Base-by-base conservation (phyloP, 2,113 vertebrate species). In the Cheilinus undulatus region DNA sequence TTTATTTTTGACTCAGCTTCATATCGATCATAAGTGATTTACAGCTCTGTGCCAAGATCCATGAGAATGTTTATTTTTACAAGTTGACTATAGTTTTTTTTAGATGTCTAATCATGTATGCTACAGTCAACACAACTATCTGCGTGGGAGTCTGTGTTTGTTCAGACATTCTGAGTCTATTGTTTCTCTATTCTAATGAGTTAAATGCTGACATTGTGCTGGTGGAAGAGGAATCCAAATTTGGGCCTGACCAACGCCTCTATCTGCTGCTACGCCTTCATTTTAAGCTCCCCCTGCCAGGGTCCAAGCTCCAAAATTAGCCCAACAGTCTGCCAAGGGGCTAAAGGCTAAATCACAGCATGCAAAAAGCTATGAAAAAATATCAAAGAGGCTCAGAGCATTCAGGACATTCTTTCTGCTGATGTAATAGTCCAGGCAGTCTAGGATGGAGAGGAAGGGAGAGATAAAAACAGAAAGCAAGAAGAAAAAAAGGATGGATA, bases 291-390 rank as follows among this genome's bases (percentile, higher is more conserved):
- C 49, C 66, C 63, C 73, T 66, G 72, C 67, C 63, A 11, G 10
- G 38, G 78, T 75, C 83, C 69, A 42, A 80, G 53, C 77, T 85
- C 84, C 73, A 82, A 82, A 92, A 92, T 92, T 89, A 93, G 87
- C 84, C 42, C 40, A 53, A 22, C 73, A 72, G 69, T 85, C 78
- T 69, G 70, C 83, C 61, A 69, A 75, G 34, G 66, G 87, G 78
- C 86, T 70, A 89, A 86, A 90, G 86, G 85, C 82, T 83, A 80
- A 86, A 84, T 80, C 70, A 80, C 66, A 86, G 61, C 83, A 82
- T 73, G 69, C 60, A 85, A 79, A 84, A 85, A 78, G 62, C 53
- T 30, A 9, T 58, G 69, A 30, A 78, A 68, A 66, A 43, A 27
- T 45, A 57, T 70, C 62, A 88, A 68, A 60, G 64, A n/a, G 76